Percentiles rank a stretch among this genome's conserved stretches.
phyloP scores from a whole-genome alignment of 2,888 invertebrate genomes.

The Eupithecia vulgata region DNA sequence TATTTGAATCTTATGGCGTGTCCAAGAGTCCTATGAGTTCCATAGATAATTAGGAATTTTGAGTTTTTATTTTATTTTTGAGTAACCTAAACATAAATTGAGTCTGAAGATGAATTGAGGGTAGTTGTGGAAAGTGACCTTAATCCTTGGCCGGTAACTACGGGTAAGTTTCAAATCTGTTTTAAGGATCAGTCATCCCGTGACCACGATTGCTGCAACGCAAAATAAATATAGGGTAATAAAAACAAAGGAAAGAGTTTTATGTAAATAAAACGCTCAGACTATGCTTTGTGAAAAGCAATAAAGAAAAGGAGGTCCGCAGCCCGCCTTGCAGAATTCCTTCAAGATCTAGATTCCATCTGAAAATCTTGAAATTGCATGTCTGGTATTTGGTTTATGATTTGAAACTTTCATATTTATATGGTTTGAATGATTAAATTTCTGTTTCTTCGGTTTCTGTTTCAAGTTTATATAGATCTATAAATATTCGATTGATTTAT shows the following conservation, averaged over 20 bases:
- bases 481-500: background rate
- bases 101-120: background rate
- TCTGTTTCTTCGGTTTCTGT: background rate
- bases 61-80: no score
- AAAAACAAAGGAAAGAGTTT: slow-evolving; percentile 14
- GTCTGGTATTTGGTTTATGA: slow-evolving; percentile 28
- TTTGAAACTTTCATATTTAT: slow-evolving; percentile 22
- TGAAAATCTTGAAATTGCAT: slow-evolving; percentile 29
- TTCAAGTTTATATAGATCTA: background rate
- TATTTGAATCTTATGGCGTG: no score
- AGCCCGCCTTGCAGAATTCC: slow-evolving; percentile 18
- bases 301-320: slow-evolving; percentile 26
- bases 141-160: background rate
- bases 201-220: background rate
- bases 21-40: no score
- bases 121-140: background rate
- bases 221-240: background rate
- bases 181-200: background rate
- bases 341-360: slow-evolving; percentile 25
- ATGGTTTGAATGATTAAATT: background rate
- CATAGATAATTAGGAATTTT: no score
- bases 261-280: slow-evolving; percentile 33
- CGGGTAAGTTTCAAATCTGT: background rate
- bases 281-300: slow-evolving; percentile 31
- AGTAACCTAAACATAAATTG: no score